Conservation (phyloP, 1,140 invertebrate genomes). For the Drosophila dunni region DNA sequence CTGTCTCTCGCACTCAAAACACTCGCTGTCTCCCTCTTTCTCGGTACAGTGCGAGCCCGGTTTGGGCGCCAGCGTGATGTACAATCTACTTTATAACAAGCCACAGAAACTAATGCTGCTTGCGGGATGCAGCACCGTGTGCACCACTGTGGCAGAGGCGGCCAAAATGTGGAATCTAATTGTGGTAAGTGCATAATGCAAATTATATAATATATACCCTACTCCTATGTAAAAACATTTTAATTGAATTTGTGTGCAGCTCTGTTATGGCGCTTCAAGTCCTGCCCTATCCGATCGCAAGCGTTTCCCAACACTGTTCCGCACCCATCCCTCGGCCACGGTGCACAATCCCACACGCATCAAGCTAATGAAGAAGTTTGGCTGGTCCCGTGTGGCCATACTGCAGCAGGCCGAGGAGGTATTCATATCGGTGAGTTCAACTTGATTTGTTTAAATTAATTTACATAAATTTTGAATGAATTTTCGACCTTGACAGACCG, state of each 20-base stretch:
- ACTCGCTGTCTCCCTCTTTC: neutral
- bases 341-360: conserved; percentile 99
- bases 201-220: neutral
- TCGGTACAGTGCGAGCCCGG: conserved; percentile 96
- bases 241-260: conserved; percentile 86
- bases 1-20: too few species aligned
- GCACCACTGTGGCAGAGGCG: conserved; percentile 99
- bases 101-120: conserved; percentile 98
- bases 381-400: conserved; percentile 98
- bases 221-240: neutral
- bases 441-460: neutral
- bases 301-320: conserved; percentile 98
- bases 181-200: conserved; percentile 90
- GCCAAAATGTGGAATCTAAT: conserved; percentile 99
- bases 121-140: conserved; percentile 99
- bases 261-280: conserved; percentile 99
- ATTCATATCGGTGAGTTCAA: conserved; percentile 95
- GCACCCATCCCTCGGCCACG: conserved; percentile 99
- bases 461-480: conserved; percentile 1
- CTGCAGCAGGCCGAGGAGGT: conserved; percentile 99
- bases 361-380: conserved; percentile 98
- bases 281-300: conserved; percentile 98
- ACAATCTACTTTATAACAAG: conserved; percentile 98
- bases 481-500: conserved; percentile 89
- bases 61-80: conserved; percentile 98